Evolutionary conservation across 2,113 vertebrate species (phyloP).

Genomic region (Ciconia boyciana): DNA sequence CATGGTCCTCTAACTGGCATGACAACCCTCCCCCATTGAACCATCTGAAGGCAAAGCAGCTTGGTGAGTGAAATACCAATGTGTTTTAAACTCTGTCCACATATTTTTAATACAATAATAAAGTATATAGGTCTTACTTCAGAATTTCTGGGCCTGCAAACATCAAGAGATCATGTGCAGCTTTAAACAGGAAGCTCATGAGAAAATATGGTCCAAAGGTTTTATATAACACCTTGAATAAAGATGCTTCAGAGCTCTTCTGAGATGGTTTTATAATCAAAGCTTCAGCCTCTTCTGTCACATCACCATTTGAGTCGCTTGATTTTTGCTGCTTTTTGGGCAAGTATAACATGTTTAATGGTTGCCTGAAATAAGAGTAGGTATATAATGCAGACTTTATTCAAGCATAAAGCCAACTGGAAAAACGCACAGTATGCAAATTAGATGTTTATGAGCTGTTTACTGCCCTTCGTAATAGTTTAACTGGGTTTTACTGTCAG

Average conservation of each 20-base stretch:
- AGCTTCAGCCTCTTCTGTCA: constrained; percentile 85
- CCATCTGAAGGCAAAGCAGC: neutral
- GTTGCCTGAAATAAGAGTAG: constrained; percentile 55
- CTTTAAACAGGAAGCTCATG: constrained; percentile 91
- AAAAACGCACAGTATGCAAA: neutral
- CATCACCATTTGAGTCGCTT: constrained; percentile 47
- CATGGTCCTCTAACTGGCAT: neutral
- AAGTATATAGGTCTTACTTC: constrained; percentile 73
- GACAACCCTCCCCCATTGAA: neutral
- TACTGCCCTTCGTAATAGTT: neutral
- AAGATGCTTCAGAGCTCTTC: constrained; percentile 80
- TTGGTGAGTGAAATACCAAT: neutral
- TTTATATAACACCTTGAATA: constrained; percentile 87
- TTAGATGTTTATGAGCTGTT: neutral
- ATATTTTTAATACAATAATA: neutral
- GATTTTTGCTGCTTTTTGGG: constrained; percentile 66
- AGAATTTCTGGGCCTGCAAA: constrained; percentile 90
- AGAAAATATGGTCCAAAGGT: constrained; percentile 95
- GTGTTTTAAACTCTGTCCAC: neutral
- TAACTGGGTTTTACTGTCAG: neutral
- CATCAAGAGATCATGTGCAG: constrained; percentile 92
- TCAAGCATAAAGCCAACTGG: neutral
- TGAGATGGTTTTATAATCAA: constrained; percentile 76
- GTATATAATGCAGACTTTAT: neutral
- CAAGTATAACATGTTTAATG: constrained; percentile 69